These are phyloP conservation scores for Camponotus vicinus DNA, from an alignment of 1,140 invertebrate genomes.

Conservation along the genomic window DNA sequence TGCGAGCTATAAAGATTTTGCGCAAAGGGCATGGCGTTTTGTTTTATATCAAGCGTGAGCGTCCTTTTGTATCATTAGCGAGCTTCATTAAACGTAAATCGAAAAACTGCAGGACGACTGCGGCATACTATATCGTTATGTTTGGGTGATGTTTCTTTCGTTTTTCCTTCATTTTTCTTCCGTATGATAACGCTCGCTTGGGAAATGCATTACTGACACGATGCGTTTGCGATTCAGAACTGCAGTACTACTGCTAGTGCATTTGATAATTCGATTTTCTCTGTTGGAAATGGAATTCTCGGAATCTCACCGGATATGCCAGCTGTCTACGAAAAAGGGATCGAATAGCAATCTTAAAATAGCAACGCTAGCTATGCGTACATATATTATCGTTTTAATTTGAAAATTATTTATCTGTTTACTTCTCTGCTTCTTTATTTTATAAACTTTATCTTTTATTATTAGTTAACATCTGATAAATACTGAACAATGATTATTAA, in stretches of 20 bases:
- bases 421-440: no score
- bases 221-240: not conserved
- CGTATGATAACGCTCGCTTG: not conserved
- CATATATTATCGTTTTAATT: not conserved
- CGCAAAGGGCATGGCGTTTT: not conserved
- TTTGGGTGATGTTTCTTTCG: not conserved
- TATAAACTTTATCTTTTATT: no score
- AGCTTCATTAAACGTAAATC: not conserved
- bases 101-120: not conserved
- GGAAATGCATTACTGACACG: slow-evolving; percentile 35
- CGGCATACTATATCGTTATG: not conserved
- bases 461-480: no score
- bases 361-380: not conserved
- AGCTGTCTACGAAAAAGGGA: not conserved
- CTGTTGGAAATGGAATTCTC: slow-evolving; percentile 31
- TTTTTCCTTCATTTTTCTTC: slow-evolving; percentile 13
- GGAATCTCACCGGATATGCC: slow-evolving; percentile 9
- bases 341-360: not conserved
- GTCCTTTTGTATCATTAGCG: slow-evolving; percentile 7
- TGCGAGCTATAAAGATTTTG: not conserved
- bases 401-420: no score
- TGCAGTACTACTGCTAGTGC: not conserved
- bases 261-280: slow-evolving; percentile 54
- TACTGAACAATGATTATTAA: no score
- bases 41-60: not conserved